Evolutionary conservation across 2,797 vertebrate species (phyloP).

Genomic region (Hirundo rustica): DNA sequence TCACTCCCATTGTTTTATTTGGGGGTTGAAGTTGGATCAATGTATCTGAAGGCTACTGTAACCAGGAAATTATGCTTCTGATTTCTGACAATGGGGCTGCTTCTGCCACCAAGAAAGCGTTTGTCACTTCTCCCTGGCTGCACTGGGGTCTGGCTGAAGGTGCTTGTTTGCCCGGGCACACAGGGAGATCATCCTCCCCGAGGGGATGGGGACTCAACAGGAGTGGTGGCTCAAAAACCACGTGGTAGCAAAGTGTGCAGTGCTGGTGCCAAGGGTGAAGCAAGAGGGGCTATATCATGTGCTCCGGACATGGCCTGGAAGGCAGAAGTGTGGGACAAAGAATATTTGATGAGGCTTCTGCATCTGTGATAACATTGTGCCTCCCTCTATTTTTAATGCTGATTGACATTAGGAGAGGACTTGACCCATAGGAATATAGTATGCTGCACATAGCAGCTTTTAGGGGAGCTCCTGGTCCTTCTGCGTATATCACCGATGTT

Average conservation of each 20-base stretch:
- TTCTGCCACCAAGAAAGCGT: background rate
- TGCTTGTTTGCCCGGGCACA: background rate
- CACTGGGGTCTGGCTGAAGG: background rate
- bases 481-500: background rate
- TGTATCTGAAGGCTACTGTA: slow-evolving; percentile 32
- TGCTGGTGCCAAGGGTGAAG: background rate
- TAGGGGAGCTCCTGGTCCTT: background rate
- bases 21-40: background rate
- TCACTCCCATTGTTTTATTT: background rate
- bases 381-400: background rate
- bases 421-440: background rate
- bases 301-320: background rate
- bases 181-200: background rate
- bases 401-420: background rate
- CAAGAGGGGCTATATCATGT: background rate
- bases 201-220: background rate
- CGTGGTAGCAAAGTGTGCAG: fast-evolving
- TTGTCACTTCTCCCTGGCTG: slow-evolving; percentile 9
- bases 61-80: background rate
- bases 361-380: background rate
- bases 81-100: background rate
- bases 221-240: fast-evolving
- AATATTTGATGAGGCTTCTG: background rate
- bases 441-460: background rate
- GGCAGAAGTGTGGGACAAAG: background rate